These are phyloP conservation scores for Columba janthina DNA, from an alignment of 2,113 vertebrate species.

Conservation along the genomic window DNA sequence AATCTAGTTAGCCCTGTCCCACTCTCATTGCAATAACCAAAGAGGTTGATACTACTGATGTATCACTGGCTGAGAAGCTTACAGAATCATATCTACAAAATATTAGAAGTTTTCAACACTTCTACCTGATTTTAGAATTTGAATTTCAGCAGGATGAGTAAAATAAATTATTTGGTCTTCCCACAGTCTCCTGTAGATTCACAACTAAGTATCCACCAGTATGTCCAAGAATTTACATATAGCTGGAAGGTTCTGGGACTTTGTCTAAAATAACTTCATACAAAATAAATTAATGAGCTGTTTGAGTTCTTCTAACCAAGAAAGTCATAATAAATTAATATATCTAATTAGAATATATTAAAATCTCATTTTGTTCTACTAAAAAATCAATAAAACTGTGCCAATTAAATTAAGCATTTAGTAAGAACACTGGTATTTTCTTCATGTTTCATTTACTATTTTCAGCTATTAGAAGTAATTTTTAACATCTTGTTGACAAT, in stretches of 20 bases:
- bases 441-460: constrained; percentile 60
- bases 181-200: background rate
- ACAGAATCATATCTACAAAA: background rate
- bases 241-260: constrained; percentile 30
- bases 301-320: constrained; percentile 31
- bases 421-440: constrained; percentile 65
- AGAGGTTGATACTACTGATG: background rate
- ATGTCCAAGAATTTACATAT: background rate
- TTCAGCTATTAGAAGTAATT: constrained; percentile 60
- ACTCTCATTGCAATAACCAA: background rate
- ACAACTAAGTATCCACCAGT: background rate
- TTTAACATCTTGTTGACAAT: constrained; percentile 72
- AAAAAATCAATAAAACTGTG: constrained; percentile 74
- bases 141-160: background rate
- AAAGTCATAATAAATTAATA: constrained; percentile 76
- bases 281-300: constrained; percentile 65
- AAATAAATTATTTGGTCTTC: background rate
- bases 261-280: constrained; percentile 30
- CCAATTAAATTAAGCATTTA: constrained; percentile 71
- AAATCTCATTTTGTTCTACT: constrained; percentile 78
- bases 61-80: background rate
- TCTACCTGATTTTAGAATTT: background rate
- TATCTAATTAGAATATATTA: constrained; percentile 74
- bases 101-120: background rate
- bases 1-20: background rate